Evolutionary conservation across 1,140 invertebrate genomes (phyloP).

Genomic region (Drosophila bifasciata): DNA sequence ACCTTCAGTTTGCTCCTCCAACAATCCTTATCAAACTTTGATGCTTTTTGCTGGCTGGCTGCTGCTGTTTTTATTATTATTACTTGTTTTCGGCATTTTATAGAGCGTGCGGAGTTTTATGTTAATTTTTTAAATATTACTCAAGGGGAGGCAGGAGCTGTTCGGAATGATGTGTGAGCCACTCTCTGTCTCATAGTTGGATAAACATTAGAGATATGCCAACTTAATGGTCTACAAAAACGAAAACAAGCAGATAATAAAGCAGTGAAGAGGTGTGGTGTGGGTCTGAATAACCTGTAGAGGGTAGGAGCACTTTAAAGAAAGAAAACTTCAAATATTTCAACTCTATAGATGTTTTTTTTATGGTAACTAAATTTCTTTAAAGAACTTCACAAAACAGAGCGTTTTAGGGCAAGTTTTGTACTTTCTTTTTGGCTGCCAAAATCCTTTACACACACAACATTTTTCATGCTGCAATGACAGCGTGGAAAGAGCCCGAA

Average conservation of each 20-base stretch:
- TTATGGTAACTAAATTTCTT: slow-evolving; percentile 5
- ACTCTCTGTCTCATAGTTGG: slow-evolving; percentile 46
- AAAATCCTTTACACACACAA: neutral
- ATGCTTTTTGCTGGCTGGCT: too few species aligned
- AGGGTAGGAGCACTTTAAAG: too few species aligned
- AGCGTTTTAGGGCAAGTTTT: slow-evolving; percentile 26
- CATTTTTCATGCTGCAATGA: slow-evolving; percentile 37
- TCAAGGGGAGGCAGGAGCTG: slow-evolving; percentile 18
- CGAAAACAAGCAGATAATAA: slow-evolving; percentile 14
- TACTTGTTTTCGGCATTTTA: slow-evolving; percentile 54
- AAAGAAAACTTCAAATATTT: too few species aligned
- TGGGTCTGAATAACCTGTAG: too few species aligned
- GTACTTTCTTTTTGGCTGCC: neutral
- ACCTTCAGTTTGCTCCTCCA: neutral
- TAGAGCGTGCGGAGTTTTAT: slow-evolving; percentile 70
- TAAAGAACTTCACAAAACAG: neutral
- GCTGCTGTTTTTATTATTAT: slow-evolving; percentile 25
- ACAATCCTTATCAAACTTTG: slow-evolving; percentile 36
- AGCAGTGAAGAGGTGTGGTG: too few species aligned
- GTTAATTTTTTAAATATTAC: slow-evolving; percentile 67
- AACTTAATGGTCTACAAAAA: slow-evolving; percentile 30
- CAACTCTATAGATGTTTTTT: too few species aligned
- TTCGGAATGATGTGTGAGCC: slow-evolving; percentile 28
- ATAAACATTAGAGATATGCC: slow-evolving; percentile 32
- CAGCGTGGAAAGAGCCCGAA: slow-evolving; percentile 2